Conservation (phyloP, 2,113 vertebrate genomes). For the Marmota monax region DNA sequence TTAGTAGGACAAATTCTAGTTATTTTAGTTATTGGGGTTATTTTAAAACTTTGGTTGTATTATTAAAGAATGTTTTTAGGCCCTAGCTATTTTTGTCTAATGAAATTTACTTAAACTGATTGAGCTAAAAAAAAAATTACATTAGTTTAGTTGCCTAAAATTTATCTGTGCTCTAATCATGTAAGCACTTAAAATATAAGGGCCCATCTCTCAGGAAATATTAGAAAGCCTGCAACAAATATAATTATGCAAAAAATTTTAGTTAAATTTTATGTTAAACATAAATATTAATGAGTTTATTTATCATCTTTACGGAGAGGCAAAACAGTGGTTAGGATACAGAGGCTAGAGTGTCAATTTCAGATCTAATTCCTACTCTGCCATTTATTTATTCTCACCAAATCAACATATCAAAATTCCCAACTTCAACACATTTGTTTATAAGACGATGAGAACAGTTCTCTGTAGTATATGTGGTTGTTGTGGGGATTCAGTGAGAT, state of each 20-base stretch:
- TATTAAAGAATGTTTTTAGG: neutral
- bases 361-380: neutral
- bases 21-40: neutral
- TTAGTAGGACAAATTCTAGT: neutral
- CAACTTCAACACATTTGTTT: neutral
- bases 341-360: neutral
- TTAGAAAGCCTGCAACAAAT: neutral
- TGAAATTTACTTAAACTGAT: neutral
- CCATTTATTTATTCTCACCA: neutral
- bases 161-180: neutral
- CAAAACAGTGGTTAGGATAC: neutral
- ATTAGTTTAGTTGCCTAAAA: neutral
- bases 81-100: neutral
- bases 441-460: neutral
- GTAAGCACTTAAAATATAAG: neutral
- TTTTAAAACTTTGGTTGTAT: neutral
- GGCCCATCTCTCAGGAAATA: neutral
- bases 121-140: neutral
- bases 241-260: neutral
- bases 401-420: neutral
- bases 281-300: conserved; percentile 11
- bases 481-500: neutral
- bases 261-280: neutral
- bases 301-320: neutral
- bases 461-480: neutral